These are phyloP conservation scores for Drosophila aldrichi DNA, from an alignment of 2,888 invertebrate species.

Conservation along the genomic window DNA sequence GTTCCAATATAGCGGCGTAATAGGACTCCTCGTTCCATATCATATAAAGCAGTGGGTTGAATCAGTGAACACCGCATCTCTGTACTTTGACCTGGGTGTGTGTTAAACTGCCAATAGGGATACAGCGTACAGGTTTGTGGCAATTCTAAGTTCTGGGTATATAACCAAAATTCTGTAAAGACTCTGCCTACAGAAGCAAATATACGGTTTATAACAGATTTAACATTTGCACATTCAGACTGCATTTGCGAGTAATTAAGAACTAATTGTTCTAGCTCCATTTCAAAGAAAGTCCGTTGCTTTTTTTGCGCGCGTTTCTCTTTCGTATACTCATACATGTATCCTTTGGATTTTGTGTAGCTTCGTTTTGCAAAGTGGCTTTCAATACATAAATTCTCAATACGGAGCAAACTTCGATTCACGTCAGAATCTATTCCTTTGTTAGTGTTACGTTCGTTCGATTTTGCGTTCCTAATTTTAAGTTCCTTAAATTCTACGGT, in stretches of 20 bases:
- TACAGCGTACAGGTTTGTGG: slow-evolving; percentile 73
- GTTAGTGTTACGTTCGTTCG: slow-evolving; percentile 46
- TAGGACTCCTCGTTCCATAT: slow-evolving; percentile 71
- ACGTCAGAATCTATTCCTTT: slow-evolving; percentile 39
- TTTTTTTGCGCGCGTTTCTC: slow-evolving; percentile 56
- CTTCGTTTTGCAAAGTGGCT: slow-evolving; percentile 11
- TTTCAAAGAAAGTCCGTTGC: slow-evolving; percentile 73
- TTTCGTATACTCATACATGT: slow-evolving; percentile 58
- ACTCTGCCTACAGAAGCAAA: slow-evolving; percentile 71
- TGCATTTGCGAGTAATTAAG: slow-evolving; percentile 74
- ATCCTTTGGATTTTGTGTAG: not conserved
- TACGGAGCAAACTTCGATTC: slow-evolving; percentile 51
- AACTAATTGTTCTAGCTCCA: slow-evolving; percentile 77
- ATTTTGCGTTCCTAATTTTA: slow-evolving; percentile 73
- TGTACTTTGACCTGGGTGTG: slow-evolving; percentile 46
- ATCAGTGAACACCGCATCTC: slow-evolving; percentile 44
- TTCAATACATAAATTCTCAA: slow-evolving; percentile 61
- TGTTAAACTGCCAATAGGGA: slow-evolving; percentile 70
- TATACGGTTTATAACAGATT: slow-evolving; percentile 22
- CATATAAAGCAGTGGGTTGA: slow-evolving; percentile 66
- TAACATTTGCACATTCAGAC: slow-evolving; percentile 21
- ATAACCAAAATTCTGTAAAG: slow-evolving; percentile 80
- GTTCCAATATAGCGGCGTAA: slow-evolving; percentile 80
- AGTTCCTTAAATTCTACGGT: slow-evolving; percentile 75
- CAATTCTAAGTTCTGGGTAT: slow-evolving; percentile 77